Evolutionary conservation across 2,113 vertebrate species (phyloP).

Genomic region (Pithys albifrons): DNA sequence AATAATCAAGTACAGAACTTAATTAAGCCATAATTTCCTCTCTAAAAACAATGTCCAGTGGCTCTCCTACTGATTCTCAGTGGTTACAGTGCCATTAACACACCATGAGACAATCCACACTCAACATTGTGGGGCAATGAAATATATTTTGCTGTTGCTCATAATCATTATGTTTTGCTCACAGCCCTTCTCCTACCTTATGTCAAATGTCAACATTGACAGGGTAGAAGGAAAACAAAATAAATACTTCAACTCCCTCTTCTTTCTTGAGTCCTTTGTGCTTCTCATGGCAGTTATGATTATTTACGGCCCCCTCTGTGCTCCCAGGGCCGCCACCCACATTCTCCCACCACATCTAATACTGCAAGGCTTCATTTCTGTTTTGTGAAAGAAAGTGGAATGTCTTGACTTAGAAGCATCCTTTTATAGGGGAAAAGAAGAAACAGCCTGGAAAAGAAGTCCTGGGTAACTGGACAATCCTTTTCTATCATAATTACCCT

Average conservation of each 20-base stretch:
- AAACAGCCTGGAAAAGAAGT: not conserved
- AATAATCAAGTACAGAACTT: not conserved
- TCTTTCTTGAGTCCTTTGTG: not conserved
- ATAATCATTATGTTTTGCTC: not conserved
- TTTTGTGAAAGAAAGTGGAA: not conserved
- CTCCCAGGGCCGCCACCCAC: not conserved
- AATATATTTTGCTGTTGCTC: not conserved
- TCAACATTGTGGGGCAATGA: not conserved
- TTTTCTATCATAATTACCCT: not conserved
- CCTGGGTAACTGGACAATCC: not conserved
- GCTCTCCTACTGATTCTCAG: not conserved
- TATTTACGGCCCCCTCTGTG: not conserved
- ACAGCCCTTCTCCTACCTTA: not conserved
- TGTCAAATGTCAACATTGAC: not conserved
- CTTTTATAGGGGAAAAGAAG: not conserved
- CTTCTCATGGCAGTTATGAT: not conserved
- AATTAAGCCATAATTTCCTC: not conserved
- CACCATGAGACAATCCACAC: not conserved
- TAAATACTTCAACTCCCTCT: not conserved
- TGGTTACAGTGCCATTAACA: not conserved
- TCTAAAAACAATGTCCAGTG: not conserved
- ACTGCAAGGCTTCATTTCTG: not conserved
- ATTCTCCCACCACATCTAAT: not conserved
- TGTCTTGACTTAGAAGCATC: not conserved
- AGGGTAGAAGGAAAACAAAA: not conserved